Conservation (phyloP, 2,113 vertebrate genomes). For the Seriola aureovittata region DNA sequence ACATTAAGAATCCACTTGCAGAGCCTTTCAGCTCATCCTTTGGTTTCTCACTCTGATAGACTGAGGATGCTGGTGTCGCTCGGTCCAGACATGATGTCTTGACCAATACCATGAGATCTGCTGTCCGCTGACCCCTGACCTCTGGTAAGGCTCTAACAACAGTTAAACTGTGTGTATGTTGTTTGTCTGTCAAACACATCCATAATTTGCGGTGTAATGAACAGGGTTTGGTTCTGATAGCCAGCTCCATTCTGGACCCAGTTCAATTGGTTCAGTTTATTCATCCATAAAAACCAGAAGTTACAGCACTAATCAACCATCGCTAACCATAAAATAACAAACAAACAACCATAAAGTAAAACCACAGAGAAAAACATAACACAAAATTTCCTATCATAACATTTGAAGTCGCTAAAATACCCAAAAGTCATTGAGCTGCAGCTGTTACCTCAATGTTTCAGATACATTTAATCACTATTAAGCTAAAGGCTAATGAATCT, state of each 20-base stretch:
- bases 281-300: neutral
- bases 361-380: neutral
- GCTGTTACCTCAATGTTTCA: too few species aligned
- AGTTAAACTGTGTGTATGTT: neutral
- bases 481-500: too few species aligned
- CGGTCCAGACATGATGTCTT: neutral
- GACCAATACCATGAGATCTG: neutral
- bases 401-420: neutral
- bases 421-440: too few species aligned
- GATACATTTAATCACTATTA: too few species aligned
- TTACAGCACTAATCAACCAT: neutral
- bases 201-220: neutral
- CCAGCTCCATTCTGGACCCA: neutral
- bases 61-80: too few species aligned
- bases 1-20: too few species aligned
- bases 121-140: neutral
- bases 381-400: too few species aligned
- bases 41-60: neutral
- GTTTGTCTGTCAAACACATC: neutral
- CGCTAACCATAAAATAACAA: neutral
- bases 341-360: neutral
- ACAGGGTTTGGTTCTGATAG: neutral
- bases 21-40: neutral
- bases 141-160: neutral
- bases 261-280: too few species aligned